Conservation (phyloP, 2,888 invertebrate genomes). For the Pyralis farinalis region DNA sequence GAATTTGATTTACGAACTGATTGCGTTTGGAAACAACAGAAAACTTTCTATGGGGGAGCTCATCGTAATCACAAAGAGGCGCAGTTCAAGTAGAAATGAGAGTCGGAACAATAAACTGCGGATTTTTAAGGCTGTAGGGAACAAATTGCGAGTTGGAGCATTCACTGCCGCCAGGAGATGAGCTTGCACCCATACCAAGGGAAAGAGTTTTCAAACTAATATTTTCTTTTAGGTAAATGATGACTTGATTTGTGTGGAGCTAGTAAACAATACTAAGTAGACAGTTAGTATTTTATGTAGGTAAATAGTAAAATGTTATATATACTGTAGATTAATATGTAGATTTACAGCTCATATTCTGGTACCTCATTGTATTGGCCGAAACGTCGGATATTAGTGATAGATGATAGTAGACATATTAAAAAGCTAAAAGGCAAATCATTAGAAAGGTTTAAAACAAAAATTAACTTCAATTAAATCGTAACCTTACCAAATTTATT, state of each 20-base stretch:
- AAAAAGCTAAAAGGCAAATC: too few species aligned
- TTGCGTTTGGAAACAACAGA: conserved; percentile 20
- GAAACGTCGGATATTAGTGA: too few species aligned
- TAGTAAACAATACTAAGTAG: too few species aligned
- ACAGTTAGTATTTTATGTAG: too few species aligned
- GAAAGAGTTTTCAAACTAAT: conserved; percentile 11
- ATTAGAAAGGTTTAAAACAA: too few species aligned
- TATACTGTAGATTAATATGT: too few species aligned
- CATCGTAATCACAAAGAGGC: conserved; percentile 43
- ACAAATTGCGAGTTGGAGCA: conserved; percentile 68
- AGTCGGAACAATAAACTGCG: conserved; percentile 72
- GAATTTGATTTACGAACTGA: background rate
- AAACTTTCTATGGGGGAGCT: conserved; percentile 29
- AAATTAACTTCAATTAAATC: too few species aligned
- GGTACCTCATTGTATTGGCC: too few species aligned
- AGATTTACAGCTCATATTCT: too few species aligned
- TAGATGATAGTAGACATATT: too few species aligned
- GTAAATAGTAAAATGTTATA: too few species aligned
- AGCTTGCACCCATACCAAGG: conserved; percentile 49
- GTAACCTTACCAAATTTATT: too few species aligned
- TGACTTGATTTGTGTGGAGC: background rate
- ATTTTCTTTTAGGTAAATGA: conserved; percentile 6
- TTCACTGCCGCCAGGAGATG: conserved; percentile 56
- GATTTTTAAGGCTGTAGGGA: conserved; percentile 73
- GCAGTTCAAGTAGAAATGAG: conserved; percentile 63